Evolutionary conservation across 2,888 invertebrate genomes (phyloP), one percentile per base, ranked within the genome.

Genomic region (Aradus depressus): DNA sequence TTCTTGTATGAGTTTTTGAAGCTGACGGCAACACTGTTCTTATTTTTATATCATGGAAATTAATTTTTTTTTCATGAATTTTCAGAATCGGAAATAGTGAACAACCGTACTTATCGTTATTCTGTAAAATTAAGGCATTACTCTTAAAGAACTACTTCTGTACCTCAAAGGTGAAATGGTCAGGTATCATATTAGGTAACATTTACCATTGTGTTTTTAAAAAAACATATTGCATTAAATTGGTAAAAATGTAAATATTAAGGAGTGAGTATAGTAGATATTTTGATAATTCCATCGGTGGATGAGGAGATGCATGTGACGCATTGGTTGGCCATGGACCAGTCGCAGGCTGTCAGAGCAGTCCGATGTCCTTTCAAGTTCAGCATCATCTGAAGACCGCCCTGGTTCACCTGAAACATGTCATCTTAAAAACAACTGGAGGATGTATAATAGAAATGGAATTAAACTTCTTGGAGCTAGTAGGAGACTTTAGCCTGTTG

Each of bases 291-390:
- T n/a, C 77, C 77, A 61, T 77, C 76, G 21, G 71, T 67, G 12
- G 74, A 72, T 16, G 75, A 76, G 28, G 76, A 75, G 50, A 77
- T 69, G 60, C 76, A 76, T 12, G 74, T 73, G 37, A 72, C 72
- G 26, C 75, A 75, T 60, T 76, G 75, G 62, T 73, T 70, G 21
- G 74, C 72, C 18, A 72, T 72, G 6, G 75, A 72, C 77, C 77
- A 77, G 62, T 78, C 77, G 38, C 76, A 75, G 22, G 76, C 75
- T 18, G 75, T 65, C 2, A 71, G 67, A 1, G 72, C 68, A 22
- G 70, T 68, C 56, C 67, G 71, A 60, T 76, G 76, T 26, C 73
- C 75, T 28, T 73, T 72, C 37, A 76, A 63, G 50, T 51, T 44
- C 3, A 56, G 32, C 44, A 56, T 47, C 10, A 47, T 18, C 12